Conservation (phyloP, 2,888 invertebrate species). For the Agonopterix arenella region DNA sequence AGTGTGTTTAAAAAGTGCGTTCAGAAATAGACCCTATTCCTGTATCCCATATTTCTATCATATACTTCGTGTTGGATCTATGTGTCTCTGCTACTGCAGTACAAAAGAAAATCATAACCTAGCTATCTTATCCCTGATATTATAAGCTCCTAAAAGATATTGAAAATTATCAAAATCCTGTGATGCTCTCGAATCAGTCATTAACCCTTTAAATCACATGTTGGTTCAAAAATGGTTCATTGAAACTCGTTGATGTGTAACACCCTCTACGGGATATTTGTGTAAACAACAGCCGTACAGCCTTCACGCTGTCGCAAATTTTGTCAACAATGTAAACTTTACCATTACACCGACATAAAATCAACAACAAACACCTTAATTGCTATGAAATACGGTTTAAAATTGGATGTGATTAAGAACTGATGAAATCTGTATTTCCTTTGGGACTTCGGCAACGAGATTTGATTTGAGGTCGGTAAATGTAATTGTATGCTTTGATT, state of each 20-base stretch:
- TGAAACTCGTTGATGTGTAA: conserved; percentile 16
- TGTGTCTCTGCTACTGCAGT: too few relatives aligned
- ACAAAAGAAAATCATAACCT: too few relatives aligned
- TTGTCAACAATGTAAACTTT: conserved; percentile 18
- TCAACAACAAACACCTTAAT: conserved; percentile 1
- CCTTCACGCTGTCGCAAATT: conserved; percentile 19
- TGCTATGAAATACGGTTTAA: not conserved
- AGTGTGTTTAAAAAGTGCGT: too few relatives aligned
- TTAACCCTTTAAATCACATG: too few relatives aligned
- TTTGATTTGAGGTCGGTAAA: conserved; percentile 10
- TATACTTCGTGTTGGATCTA: too few relatives aligned
- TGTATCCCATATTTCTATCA: too few relatives aligned
- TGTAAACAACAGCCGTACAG: conserved; percentile 19
- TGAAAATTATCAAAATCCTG: too few relatives aligned
- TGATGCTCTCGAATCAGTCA: too few relatives aligned
- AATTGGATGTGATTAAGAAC: not conserved
- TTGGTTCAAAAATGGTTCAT: conserved; percentile 14
- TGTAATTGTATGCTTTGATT: conserved; percentile 9
- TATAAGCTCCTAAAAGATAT: too few relatives aligned
- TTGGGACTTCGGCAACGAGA: conserved; percentile 7
- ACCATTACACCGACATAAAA: not conserved
- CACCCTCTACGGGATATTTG: conserved; percentile 18
- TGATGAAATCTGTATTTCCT: conserved; percentile 2
- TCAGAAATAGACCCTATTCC: too few relatives aligned
- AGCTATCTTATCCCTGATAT: too few relatives aligned